Evolutionary conservation across 2,113 vertebrate genomes (phyloP).

Genomic region (Gasterosteus aculeatus): DNA sequence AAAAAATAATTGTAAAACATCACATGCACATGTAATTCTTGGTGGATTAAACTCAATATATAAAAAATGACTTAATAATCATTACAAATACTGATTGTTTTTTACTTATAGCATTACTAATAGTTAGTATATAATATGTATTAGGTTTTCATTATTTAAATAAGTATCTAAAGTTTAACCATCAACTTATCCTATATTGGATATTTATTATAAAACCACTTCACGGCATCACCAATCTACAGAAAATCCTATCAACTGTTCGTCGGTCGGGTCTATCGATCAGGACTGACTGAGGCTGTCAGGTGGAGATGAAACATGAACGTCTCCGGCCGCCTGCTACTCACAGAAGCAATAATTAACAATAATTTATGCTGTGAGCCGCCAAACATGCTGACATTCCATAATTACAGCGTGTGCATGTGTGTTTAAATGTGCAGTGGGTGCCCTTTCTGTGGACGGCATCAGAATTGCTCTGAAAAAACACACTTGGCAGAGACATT

Average conservation of each 20-base stretch:
- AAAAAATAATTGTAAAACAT: background rate
- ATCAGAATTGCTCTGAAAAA: slow-evolving; percentile 48
- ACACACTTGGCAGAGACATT: slow-evolving; percentile 42
- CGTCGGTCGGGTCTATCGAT: slow-evolving; percentile 16
- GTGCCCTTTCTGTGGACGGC: slow-evolving; percentile 45
- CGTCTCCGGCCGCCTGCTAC: slow-evolving; percentile 8
- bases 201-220: background rate
- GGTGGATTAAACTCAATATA: background rate
- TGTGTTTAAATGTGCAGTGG: slow-evolving; percentile 59
- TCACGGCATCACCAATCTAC: background rate
- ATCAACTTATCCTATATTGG: background rate
- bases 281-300: background rate
- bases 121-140: background rate
- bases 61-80: no score
- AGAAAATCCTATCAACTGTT: slow-evolving; percentile 1
- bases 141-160: background rate
- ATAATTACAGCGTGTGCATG: slow-evolving; percentile 53
- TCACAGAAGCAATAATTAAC: background rate
- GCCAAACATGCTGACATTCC: slow-evolving; percentile 42
- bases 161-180: background rate
- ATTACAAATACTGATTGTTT: no score
- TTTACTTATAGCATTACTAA: background rate
- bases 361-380: no score
- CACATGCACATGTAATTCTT: background rate
- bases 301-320: slow-evolving; percentile 19